phyloP scores from a whole-genome alignment of 2,888 invertebrate genomes.

The Lycaena phlaeas region DNA sequence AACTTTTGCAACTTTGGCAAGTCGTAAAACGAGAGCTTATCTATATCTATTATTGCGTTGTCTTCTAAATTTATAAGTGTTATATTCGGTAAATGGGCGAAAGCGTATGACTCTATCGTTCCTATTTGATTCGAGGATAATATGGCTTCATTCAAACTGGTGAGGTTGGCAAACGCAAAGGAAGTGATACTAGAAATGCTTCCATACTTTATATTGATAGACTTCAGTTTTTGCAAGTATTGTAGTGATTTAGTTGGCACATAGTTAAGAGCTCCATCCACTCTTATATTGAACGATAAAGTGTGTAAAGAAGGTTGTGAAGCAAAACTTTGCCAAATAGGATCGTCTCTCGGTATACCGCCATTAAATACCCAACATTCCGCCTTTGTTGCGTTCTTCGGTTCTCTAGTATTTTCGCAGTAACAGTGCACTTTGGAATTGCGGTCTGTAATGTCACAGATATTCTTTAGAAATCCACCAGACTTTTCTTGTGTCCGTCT shows the following conservation, averaged over 20 bases:
- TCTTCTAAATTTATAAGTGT: slow-evolving; percentile 81
- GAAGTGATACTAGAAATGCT: slow-evolving; percentile 78
- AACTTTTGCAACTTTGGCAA: slow-evolving; percentile 82
- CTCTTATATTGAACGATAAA: slow-evolving; percentile 80
- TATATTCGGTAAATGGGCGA: slow-evolving; percentile 81
- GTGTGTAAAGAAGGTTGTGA: slow-evolving; percentile 80
- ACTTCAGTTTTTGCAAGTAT: slow-evolving; percentile 76
- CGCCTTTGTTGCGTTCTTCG: slow-evolving; percentile 77
- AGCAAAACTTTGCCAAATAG: slow-evolving; percentile 82
- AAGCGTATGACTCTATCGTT: slow-evolving; percentile 77
- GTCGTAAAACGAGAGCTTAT: slow-evolving; percentile 80
- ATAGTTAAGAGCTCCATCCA: slow-evolving; percentile 78
- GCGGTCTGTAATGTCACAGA: slow-evolving; percentile 71
- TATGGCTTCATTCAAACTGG: slow-evolving; percentile 77
- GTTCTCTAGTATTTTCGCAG: slow-evolving; percentile 73
- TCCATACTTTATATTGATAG: slow-evolving; percentile 81
- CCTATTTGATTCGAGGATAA: slow-evolving; percentile 81
- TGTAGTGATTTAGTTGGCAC: slow-evolving; percentile 81
- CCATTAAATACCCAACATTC: slow-evolving; percentile 85
- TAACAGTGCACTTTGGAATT: slow-evolving; percentile 78
- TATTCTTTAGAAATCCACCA: slow-evolving; percentile 66
- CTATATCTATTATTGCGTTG: slow-evolving; percentile 83
- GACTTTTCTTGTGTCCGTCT: slow-evolving; percentile 58
- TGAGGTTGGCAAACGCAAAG: slow-evolving; percentile 82
- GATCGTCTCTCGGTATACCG: slow-evolving; percentile 78